Conservation (phyloP, 2,113 vertebrate genomes). For the Onychostoma macrolepis region DNA sequence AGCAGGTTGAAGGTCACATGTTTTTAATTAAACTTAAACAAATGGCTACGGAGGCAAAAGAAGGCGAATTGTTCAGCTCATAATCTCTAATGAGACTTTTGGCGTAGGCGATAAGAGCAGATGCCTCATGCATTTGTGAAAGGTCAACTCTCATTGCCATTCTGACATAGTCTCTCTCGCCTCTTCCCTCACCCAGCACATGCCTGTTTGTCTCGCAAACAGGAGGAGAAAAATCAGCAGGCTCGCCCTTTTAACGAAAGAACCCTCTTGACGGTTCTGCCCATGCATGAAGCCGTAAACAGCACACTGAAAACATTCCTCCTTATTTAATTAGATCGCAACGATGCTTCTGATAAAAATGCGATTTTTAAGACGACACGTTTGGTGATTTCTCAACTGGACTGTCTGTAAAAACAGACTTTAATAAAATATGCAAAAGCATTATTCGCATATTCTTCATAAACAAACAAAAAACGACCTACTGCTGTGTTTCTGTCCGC, state of each 20-base stretch:
- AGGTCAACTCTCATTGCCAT: conserved; percentile 57
- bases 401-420: not conserved
- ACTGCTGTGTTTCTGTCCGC: conserved; percentile 7
- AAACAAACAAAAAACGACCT: conserved; percentile 28
- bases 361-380: not conserved
- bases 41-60: conserved; percentile 29
- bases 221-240: conserved; percentile 21
- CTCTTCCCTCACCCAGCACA: not conserved
- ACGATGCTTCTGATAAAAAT: not conserved
- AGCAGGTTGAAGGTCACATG: conserved; percentile 45
- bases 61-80: conserved; percentile 44
- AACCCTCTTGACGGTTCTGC: conserved; percentile 20
- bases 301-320: not conserved
- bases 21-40: conserved; percentile 54
- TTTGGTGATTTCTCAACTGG: not conserved
- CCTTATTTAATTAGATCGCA: conserved; percentile 30
- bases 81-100: conserved; percentile 59
- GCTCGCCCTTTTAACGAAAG: conserved; percentile 44
- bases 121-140: conserved; percentile 50
- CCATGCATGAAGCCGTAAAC: conserved; percentile 36
- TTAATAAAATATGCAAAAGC: conserved; percentile 29
- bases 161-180: conserved; percentile 22
- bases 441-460: conserved; percentile 12
- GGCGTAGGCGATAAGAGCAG: conserved; percentile 48
- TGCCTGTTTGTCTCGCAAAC: conserved; percentile 26